These are phyloP conservation scores for Ichneumon xanthorius DNA, from an alignment of 2,888 invertebrate species.

Conservation along the genomic window DNA sequence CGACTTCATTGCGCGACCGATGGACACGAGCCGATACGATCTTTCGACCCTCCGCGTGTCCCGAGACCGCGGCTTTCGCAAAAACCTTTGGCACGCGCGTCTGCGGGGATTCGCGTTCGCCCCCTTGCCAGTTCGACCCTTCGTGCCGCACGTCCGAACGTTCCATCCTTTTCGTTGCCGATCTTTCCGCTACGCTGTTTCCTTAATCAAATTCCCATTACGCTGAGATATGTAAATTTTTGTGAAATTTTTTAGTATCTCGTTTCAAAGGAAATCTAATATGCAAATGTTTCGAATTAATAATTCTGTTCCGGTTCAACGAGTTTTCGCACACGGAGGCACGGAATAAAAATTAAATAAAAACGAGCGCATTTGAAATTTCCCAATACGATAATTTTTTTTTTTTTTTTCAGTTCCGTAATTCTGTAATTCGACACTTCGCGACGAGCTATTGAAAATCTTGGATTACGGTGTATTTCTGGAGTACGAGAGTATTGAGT, in stretches of 20 bases:
- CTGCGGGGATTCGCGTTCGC: not conserved
- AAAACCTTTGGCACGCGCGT: slow-evolving; percentile 9
- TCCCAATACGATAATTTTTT: not conserved
- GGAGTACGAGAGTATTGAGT: no score
- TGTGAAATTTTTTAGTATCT: not conserved
- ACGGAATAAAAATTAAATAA: not conserved
- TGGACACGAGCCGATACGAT: slow-evolving; percentile 31
- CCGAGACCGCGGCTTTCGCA: not conserved
- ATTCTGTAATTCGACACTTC: not conserved
- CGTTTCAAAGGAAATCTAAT: not conserved
- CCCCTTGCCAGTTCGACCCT: not conserved
- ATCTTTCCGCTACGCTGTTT: not conserved
- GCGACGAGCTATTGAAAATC: no score
- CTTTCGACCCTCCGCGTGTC: slow-evolving; percentile 10
- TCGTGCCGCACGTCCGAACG: not conserved
- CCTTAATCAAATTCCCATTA: slow-evolving; percentile 12
- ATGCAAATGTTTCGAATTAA: not conserved
- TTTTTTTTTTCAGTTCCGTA: not conserved
- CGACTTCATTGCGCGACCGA: slow-evolving; percentile 25
- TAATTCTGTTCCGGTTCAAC: not conserved
- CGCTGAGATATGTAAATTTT: not conserved
- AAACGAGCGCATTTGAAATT: not conserved
- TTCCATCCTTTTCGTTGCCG: not conserved
- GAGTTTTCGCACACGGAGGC: not conserved
- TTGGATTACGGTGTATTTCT: no score